Evolutionary conservation across 2,888 invertebrate species (phyloP), one percentile per base, ranked within the genome.

Genomic region (Chalcis sispes): DNA sequence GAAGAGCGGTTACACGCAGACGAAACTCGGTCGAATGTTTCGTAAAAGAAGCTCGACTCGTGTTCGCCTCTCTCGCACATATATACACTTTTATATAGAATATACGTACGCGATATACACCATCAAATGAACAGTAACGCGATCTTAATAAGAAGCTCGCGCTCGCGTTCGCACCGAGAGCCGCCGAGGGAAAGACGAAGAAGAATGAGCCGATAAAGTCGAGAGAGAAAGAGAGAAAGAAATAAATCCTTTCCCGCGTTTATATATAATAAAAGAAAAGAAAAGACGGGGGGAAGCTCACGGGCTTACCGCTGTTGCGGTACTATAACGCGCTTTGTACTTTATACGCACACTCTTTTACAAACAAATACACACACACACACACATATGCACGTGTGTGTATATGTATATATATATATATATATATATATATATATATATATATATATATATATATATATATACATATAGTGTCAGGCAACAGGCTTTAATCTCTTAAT

Each of bases 401-500:
- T 54, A 46, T 54, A 54, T 27, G 54, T 54, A 15, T 46, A 15
- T 46, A n/a, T 46, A 46, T n/a, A n/a, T n/a, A n/a, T n/a, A n/a
- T n/a, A n/a, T n/a, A n/a, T n/a, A n/a, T n/a, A n/a, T n/a, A n/a
- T n/a, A n/a, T n/a, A n/a, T n/a, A n/a, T n/a, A n/a, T n/a, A n/a
- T n/a, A n/a, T n/a, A n/a, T n/a, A n/a, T n/a, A n/a, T n/a, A n/a
- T n/a, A n/a, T n/a, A n/a, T n/a, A n/a, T n/a, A n/a, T n/a, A n/a
- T n/a, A n/a, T n/a, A n/a, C n/a, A n/a, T 73, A 76, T 79, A 80
- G 83, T 81, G 83, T 84, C 84, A 84, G 84, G 81, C 84, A 86
- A 84, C 85, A 84, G 83, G 77, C 81, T 83, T 85, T 86, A 86
- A 87, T 85, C 86, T 86, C 86, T 87, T 87, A 87, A 88, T 88